phyloP scores from a whole-genome alignment of 2,797 vertebrate species.

The Rhynchotus rufescens region DNA sequence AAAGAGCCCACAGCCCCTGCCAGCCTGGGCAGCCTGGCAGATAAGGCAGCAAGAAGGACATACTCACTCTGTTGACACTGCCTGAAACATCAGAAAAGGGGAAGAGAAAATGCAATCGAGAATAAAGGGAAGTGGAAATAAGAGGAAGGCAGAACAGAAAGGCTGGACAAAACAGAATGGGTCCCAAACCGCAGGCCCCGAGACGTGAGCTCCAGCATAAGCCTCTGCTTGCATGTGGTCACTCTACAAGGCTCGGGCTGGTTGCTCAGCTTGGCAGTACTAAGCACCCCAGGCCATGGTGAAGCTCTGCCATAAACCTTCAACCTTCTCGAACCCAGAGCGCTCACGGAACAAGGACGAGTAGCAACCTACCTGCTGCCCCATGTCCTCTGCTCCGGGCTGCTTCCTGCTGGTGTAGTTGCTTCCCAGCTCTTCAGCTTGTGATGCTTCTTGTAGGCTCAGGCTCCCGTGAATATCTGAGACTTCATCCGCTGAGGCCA shows the following conservation, averaged over 20 bases:
- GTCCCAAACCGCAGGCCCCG: rapidly evolving
- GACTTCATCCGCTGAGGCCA: conserved; percentile 54
- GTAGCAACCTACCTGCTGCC: conserved; percentile 72
- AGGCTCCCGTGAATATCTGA: conserved; percentile 51
- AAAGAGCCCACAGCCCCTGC: not conserved
- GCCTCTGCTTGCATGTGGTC: not conserved
- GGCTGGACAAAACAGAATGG: not conserved
- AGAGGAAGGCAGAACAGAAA: not conserved
- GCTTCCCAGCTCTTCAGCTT: conserved; percentile 41
- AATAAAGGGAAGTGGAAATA: not conserved
- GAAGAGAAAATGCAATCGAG: not conserved
- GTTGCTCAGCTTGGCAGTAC: not conserved
- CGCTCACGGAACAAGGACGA: not conserved
- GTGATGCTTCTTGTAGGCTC: conserved; percentile 38
- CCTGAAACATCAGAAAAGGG: rapidly evolving
- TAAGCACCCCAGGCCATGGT: not conserved
- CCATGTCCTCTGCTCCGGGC: conserved; percentile 17
- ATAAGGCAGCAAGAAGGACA: not conserved
- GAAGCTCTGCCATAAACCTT: not conserved
- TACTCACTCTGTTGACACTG: too few relatives aligned
- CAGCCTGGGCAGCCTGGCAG: not conserved
- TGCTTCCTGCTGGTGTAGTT: conserved; percentile 38
- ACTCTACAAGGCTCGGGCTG: rapidly evolving
- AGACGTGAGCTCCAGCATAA: not conserved
- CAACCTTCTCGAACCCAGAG: not conserved